Conservation (phyloP, 2,113 vertebrate genomes). For the Corythaixoides concolor region DNA sequence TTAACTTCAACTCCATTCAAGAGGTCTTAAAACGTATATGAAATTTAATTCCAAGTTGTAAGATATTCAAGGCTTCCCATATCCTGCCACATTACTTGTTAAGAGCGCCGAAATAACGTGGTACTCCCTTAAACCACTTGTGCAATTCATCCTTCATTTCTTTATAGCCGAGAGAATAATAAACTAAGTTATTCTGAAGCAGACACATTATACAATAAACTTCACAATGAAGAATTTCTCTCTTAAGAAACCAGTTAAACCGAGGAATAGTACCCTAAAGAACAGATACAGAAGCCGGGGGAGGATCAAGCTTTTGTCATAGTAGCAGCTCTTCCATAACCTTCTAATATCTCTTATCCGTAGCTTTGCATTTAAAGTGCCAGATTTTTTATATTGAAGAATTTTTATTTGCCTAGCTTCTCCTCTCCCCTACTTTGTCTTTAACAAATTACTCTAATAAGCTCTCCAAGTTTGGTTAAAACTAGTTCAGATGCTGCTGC, state of each 20-base stretch:
- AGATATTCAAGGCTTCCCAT: conserved; percentile 23
- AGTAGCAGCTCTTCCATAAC: not conserved
- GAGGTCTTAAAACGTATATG: not conserved
- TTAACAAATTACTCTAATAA: not conserved
- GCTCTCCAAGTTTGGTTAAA: not conserved
- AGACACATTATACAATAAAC: not conserved
- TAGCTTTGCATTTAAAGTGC: not conserved
- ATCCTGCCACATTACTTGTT: not conserved
- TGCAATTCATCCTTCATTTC: not conserved
- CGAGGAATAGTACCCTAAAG: not conserved
- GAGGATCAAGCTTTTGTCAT: not conserved
- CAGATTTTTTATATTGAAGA: not conserved
- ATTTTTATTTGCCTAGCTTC: not conserved
- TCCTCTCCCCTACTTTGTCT: not conserved
- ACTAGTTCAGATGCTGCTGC: conserved; percentile 47
- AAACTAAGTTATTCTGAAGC: not conserved
- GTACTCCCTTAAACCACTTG: not conserved
- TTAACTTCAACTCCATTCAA: not conserved
- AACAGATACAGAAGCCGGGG: not conserved
- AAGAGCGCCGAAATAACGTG: not conserved
- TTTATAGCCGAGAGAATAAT: not conserved
- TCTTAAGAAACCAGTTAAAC: not conserved
- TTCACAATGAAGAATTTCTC: not conserved
- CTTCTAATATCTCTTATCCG: not conserved
- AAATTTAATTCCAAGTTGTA: not conserved